Evolutionary conservation across 2,113 vertebrate species (phyloP), one percentile per base, ranked within the genome.

Genomic region (Pipra filicauda): DNA sequence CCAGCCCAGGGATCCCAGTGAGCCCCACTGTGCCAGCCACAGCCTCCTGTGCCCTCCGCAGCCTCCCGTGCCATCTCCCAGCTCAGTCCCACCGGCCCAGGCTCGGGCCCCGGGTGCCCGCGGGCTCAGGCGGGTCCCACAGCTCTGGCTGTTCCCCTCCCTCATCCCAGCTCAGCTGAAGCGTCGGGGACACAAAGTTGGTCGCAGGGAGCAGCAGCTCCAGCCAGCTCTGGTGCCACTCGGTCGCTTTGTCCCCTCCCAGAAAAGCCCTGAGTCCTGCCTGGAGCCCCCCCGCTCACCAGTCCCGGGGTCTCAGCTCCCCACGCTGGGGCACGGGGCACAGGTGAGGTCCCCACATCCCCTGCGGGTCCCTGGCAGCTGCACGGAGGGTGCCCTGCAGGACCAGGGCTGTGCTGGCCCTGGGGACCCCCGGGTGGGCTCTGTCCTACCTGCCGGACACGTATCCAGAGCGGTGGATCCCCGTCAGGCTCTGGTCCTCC

Each of bases 111-210:
- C 3, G 1, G 79, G 15, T 39, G 46, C 77, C 52, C 7, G 26
- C 1, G 0, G 67, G 72, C 30, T 85, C 27, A 2, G 54, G 74
- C 7, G 24, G 74, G 13, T 92, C 75, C 75, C 9, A 0, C 39
- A 22, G 23, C 80, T 22, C 57, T 7, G 18, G 6, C 8, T 59
- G 6, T 52, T 69, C 28, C 59, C 48, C 14, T 69, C 67, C 67
- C 21, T 0, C 23, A 11, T 14, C 59, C 30, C n/a, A 2, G 1
- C 27, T 44, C 65, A 6, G 49, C 33, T 31, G 46, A 3, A 41
- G 43, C 5, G 0, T 0, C 7, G 15, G 23, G 6, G 23, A 18
- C 39, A 27, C 55, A 8, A 30, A 30, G 33, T 0, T 0, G 9
- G 3, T 9, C 1, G 0, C 13, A 0, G 6, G 13, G 65, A 77